phyloP scores from a whole-genome alignment of 1,140 invertebrate species.

The Stratiolaelaps scimitus region DNA sequence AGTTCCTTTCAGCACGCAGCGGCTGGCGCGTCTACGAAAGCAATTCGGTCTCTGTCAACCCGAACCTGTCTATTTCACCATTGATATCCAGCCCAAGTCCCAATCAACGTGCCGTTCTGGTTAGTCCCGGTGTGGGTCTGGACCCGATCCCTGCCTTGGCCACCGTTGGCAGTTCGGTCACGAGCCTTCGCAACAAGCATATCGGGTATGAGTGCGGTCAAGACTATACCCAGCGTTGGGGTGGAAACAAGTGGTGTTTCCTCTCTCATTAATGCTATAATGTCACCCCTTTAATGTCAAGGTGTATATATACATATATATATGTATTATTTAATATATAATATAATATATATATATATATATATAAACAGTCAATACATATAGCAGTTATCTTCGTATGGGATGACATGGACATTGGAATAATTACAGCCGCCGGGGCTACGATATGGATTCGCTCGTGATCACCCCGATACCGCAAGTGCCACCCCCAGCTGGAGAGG shows the following conservation, averaged over 20 bases:
- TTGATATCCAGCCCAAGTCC: background rate
- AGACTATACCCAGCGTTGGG: too few relatives aligned
- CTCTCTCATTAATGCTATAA: background rate
- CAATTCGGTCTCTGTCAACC: background rate
- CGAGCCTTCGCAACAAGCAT: background rate
- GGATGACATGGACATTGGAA: too few relatives aligned
- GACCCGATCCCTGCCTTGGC: background rate
- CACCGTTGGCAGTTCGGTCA: background rate
- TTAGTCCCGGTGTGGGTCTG: background rate
- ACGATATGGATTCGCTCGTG: slow-evolving; percentile 16
- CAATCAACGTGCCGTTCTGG: background rate
- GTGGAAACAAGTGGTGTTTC: background rate
- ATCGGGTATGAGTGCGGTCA: background rate
- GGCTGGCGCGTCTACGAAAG: slow-evolving; percentile 4
- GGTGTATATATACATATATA: too few relatives aligned
- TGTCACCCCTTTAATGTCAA: too few relatives aligned
- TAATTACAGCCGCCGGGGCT: background rate
- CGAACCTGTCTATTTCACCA: slow-evolving; percentile 8
- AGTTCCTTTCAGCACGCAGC: slow-evolving; percentile 12
- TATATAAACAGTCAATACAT: too few relatives aligned
- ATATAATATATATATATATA: too few relatives aligned
- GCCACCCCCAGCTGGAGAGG: background rate
- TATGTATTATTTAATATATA: too few relatives aligned
- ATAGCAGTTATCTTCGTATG: too few relatives aligned
- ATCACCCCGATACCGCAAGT: background rate